Evolutionary conservation across 1,140 invertebrate genomes (phyloP).

Genomic region (Drosophila subpulchrella): DNA sequence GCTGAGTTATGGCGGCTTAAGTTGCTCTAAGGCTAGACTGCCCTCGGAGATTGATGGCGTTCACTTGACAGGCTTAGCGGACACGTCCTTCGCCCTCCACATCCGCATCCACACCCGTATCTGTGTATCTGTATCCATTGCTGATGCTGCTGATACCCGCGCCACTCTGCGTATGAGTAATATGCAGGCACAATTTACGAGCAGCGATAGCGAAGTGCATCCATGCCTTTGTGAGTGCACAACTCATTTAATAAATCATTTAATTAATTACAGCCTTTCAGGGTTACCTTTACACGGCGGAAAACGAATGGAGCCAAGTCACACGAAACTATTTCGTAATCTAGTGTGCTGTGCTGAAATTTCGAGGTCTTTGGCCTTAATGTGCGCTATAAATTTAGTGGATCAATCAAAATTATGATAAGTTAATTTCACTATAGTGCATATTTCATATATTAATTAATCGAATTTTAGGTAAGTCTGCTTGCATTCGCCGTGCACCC

Average conservation of each 20-base stretch:
- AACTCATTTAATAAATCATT: conserved; percentile 73
- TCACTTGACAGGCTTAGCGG: conserved; percentile 57
- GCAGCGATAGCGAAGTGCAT: conserved; percentile 7
- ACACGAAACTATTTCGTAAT: not conserved
- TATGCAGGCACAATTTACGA: conserved; percentile 30
- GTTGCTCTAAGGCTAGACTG: conserved; percentile 26
- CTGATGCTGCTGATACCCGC: conserved; percentile 5
- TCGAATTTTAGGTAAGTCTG: not conserved
- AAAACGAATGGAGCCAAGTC: not conserved
- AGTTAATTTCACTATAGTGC: not conserved
- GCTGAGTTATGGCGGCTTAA: conserved; percentile 64
- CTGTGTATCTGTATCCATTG: not conserved
- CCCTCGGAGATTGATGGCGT: conserved; percentile 61
- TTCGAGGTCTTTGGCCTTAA: not conserved
- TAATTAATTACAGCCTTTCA: conserved; percentile 57
- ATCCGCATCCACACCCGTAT: not conserved
- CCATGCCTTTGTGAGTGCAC: conserved; percentile 42
- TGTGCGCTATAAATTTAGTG: too few relatives aligned
- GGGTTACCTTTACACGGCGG: not conserved
- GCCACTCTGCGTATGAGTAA: conserved; percentile 49
- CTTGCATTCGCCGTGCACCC: not conserved
- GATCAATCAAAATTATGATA: too few relatives aligned
- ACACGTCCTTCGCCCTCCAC: not conserved
- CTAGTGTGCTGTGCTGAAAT: not conserved
- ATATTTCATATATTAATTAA: not conserved